Evolutionary conservation across 2,888 invertebrate genomes (phyloP).

Genomic region (Agrilus mali): DNA sequence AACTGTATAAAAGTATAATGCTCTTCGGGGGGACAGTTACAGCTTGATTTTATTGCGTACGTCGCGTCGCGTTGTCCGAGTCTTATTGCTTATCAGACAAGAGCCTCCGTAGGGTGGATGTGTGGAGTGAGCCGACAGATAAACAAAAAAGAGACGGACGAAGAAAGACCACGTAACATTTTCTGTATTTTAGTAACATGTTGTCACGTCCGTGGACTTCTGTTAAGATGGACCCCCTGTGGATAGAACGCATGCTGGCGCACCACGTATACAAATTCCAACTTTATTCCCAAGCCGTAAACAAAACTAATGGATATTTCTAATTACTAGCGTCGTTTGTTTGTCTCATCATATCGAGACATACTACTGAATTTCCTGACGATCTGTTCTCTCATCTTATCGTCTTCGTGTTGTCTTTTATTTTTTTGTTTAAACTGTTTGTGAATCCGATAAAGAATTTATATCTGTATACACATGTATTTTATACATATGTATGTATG

Average conservation of each 20-base stretch:
- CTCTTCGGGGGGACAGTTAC: no score
- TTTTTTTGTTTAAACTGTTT: conserved; percentile 1
- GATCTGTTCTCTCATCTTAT: conserved; percentile 1
- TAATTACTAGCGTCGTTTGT: conserved; percentile 25
- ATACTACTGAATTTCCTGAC: conserved; percentile 5
- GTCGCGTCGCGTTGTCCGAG: no score
- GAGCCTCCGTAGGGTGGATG: background rate
- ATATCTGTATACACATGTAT: background rate
- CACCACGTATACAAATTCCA: conserved; percentile 26
- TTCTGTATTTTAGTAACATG: conserved; percentile 29
- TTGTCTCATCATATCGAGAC: conserved; percentile 4
- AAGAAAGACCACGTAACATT: conserved; percentile 14
- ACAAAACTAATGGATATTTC: conserved; percentile 25
- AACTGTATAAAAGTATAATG: no score
- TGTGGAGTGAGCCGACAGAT: conserved; percentile 1
- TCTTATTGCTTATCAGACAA: no score
- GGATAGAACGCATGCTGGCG: conserved; percentile 18
- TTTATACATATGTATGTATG: no score
- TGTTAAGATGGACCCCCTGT: conserved; percentile 24
- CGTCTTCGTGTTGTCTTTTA: background rate
- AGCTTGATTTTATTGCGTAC: no score
- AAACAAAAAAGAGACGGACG: background rate
- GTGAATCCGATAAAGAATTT: conserved; percentile 11
- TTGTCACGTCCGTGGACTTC: conserved; percentile 31
- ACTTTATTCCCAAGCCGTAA: conserved; percentile 20